Conservation (phyloP, 1,140 invertebrate genomes). For the Mamestra configurata region DNA sequence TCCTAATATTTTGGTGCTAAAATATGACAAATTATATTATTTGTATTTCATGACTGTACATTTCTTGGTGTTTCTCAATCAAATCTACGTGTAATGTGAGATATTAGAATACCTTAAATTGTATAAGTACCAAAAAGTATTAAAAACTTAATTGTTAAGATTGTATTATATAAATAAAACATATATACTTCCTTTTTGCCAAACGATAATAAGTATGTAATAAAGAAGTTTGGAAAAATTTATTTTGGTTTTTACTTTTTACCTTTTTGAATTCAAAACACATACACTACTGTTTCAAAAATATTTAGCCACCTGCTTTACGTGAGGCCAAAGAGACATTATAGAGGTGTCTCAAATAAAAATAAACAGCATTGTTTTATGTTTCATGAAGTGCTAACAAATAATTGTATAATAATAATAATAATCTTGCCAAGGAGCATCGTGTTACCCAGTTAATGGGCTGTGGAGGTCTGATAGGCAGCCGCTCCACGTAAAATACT, state of each 20-base stretch:
- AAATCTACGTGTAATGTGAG: slow-evolving; percentile 66
- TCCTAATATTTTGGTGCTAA: slow-evolving; percentile 67
- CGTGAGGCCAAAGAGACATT: too few species aligned
- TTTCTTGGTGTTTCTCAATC: slow-evolving; percentile 46
- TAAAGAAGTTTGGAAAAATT: slow-evolving; percentile 72
- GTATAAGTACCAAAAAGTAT: slow-evolving; percentile 84
- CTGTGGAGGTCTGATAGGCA: too few species aligned
- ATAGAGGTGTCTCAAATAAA: too few species aligned
- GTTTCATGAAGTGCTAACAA: too few species aligned
- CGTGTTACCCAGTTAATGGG: too few species aligned
- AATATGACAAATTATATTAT: slow-evolving; percentile 52
- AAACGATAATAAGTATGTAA: slow-evolving; percentile 73
- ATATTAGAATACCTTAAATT: slow-evolving; percentile 62
- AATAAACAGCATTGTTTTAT: too few species aligned
- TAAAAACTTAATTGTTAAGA: slow-evolving; percentile 67
- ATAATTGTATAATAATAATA: too few species aligned
- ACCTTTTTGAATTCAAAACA: not conserved
- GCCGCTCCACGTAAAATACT: too few species aligned
- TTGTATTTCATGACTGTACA: slow-evolving; percentile 46
- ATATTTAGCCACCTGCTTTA: too few species aligned
- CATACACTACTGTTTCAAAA: too few species aligned
- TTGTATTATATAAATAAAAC: slow-evolving; percentile 58
- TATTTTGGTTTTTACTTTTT: slow-evolving; percentile 49
- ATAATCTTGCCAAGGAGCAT: too few species aligned
- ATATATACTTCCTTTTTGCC: slow-evolving; percentile 74